Evolutionary conservation across 2,113 vertebrate species (phyloP).

Genomic region (Malurus melanocephalus): DNA sequence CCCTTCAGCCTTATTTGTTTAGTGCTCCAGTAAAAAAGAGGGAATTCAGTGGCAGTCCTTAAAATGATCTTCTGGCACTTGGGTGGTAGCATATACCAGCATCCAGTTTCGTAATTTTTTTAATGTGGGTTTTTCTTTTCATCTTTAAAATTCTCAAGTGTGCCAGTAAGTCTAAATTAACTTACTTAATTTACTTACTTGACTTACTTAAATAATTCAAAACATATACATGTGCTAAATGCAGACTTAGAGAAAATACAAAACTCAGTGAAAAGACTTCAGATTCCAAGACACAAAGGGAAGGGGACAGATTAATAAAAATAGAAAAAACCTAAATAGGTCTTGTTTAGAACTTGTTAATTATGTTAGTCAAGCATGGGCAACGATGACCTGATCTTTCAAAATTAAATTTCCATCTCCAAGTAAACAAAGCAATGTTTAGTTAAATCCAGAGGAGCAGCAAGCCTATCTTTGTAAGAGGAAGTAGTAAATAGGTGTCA

Average conservation of each 20-base stretch:
- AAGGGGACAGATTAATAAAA: not conserved
- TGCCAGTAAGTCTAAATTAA: not conserved
- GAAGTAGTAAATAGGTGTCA: not conserved
- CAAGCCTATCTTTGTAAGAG: not conserved
- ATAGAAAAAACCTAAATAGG: not conserved
- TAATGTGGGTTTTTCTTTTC: rapidly evolving
- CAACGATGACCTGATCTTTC: not conserved
- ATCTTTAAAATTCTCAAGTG: not conserved
- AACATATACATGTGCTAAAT: not conserved
- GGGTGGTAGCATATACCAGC: not conserved
- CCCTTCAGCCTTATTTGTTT: not conserved
- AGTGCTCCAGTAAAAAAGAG: not conserved
- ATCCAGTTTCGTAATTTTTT: not conserved
- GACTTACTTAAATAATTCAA: not conserved
- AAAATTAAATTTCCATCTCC: not conserved
- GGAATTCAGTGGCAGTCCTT: not conserved
- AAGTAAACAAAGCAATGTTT: not conserved
- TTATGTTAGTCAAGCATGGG: not conserved
- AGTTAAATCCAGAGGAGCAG: not conserved
- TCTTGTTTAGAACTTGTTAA: not conserved
- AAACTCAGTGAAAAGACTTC: not conserved
- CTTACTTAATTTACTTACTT: too few species aligned
- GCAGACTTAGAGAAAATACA: not conserved
- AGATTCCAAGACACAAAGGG: not conserved
- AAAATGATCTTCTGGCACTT: not conserved